Evolutionary conservation across 2,888 invertebrate species (phyloP), one percentile per base, ranked within the genome.

Genomic region (Dioctria rufipes): DNA sequence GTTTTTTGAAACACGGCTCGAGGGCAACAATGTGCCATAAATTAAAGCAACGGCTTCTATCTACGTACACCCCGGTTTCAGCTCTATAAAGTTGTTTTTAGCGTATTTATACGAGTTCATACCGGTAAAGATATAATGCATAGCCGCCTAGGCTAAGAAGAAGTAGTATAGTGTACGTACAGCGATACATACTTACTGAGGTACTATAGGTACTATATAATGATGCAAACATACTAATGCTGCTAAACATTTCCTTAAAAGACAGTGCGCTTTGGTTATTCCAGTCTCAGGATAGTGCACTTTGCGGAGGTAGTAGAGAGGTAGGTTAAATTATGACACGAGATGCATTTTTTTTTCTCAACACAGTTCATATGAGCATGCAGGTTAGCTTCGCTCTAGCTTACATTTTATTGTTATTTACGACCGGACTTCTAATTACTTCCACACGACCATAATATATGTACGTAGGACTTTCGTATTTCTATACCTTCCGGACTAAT

Each of bases 21-120:
- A 61, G 63, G 78, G 63, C 65, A 78, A 66, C 78, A 65, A 66
- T 78, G 63, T 78, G 49, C 78, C 49, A 78, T 78, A 78, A 78
- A 78, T 78, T 78, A 78, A 78, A 78, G 65, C 78, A 78, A 78
- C 78, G 63, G 11, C 46, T 78, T 78, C 46, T 51, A 46, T 25
- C 25, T 25, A 25, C 25, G 25, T 25, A 25, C 25, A 25, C 25
- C 25, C 25, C 25, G 25, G 25, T 25, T 25, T 2, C 25, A 11
- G 51, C 46, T 46, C 9, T 39, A 39, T 49, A 43, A 65, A 78
- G 78, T 78, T 65, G 63, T 78, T 61, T 78, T 69, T 78, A 49
- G 71, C 54, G 39, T 51, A 51, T 40, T 71, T 39, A 71, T 43
- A 25, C 25, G 25, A 25, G 25, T 54, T 39, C 71, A 51, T 54